Evolutionary conservation across 1,140 invertebrate genomes (phyloP).

Genomic region (Thalassaphorura encarpata): DNA sequence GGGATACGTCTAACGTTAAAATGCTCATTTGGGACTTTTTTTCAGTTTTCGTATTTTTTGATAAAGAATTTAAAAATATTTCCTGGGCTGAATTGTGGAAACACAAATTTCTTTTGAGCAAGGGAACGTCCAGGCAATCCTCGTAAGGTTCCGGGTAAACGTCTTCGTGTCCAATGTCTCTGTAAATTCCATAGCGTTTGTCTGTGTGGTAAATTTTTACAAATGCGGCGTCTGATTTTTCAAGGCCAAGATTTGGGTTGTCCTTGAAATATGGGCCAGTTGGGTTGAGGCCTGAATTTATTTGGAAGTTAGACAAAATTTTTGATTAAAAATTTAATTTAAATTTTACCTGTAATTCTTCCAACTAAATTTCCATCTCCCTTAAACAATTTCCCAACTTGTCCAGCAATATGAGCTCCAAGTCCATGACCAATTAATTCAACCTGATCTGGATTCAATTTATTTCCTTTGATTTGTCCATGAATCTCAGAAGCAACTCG

Average conservation of each 20-base stretch:
- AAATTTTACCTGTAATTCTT: neutral
- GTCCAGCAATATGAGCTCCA: constrained; percentile 5
- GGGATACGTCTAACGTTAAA: constrained; percentile 6
- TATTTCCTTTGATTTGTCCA: neutral
- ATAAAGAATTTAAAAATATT: neutral
- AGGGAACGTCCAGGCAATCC: neutral
- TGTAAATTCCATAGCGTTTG: constrained; percentile 3
- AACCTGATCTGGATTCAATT: neutral
- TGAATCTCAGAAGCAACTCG: neutral
- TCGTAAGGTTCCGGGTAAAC: neutral
- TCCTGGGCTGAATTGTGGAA: constrained; percentile 1
- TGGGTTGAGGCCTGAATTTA: neutral
- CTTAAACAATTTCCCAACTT: neutral
- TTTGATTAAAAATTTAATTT: neutral
- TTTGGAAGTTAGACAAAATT: neutral
- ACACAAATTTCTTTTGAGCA: neutral
- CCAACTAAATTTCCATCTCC: neutral
- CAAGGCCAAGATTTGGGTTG: neutral
- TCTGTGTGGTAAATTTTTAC: neutral
- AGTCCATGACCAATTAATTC: constrained; percentile 6
- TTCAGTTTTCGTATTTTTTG: neutral
- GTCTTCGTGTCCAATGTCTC: constrained; percentile 1
- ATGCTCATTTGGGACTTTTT: constrained; percentile 2
- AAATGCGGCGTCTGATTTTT: neutral
- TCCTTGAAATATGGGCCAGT: neutral